A percentile compares a stretch with the other conserved stretches of the same genome.
phyloP scores from a whole-genome alignment of 2,888 invertebrate species.

The Achlya flavicornis region DNA sequence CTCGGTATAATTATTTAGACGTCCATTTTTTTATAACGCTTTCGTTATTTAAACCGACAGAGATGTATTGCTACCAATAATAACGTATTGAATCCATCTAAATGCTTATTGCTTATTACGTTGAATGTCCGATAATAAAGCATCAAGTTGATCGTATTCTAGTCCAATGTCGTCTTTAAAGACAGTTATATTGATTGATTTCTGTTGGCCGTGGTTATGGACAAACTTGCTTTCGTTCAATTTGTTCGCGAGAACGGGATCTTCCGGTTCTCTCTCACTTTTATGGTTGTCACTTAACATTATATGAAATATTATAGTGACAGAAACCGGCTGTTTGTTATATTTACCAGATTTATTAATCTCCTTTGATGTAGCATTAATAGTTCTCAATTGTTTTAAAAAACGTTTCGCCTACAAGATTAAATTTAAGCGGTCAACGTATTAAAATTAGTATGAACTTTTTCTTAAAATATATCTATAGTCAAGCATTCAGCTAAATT shows the following conservation, averaged over 20 bases:
- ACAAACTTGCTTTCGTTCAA: conserved; percentile 36
- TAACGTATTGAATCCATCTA: not conserved
- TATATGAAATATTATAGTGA: not conserved
- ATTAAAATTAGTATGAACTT: too few species aligned
- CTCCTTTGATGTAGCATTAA: not conserved
- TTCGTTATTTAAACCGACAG: too few species aligned
- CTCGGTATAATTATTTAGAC: too few species aligned
- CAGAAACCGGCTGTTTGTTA: too few species aligned
- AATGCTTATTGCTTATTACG: not conserved
- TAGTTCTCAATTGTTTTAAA: not conserved
- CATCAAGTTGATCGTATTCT: not conserved
- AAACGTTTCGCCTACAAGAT: too few species aligned
- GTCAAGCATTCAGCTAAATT: too few species aligned
- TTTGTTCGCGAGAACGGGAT: conserved; percentile 34
- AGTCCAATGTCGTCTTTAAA: conserved; percentile 21
- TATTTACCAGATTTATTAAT: too few species aligned
- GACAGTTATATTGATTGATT: conserved; percentile 37
- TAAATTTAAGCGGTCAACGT: too few species aligned
- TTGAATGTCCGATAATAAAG: conserved; percentile 7
- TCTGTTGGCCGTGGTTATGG: conserved; percentile 44
- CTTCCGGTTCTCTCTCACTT: conserved; percentile 32
- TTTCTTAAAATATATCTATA: too few species aligned
- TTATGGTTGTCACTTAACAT: not conserved
- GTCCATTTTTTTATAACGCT: too few species aligned
- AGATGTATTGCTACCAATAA: not conserved